phyloP scores from a whole-genome alignment of 2,797 vertebrate genomes.

The Cirrhinus mrigala region DNA sequence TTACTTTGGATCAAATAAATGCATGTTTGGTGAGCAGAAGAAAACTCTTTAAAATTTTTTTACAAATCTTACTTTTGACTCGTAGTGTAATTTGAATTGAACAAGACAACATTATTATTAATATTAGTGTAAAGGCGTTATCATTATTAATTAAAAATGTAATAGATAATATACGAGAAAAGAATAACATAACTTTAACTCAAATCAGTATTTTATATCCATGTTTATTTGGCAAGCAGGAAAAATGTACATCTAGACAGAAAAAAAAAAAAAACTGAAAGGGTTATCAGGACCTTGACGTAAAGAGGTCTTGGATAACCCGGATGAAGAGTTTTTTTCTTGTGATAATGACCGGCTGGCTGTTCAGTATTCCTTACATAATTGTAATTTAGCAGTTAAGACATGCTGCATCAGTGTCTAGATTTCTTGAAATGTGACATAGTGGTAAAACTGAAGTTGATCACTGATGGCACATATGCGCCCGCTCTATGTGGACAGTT shows the following conservation, averaged over 20 bases:
- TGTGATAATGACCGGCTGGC: neutral
- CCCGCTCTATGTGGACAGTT: neutral
- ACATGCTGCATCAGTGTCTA: neutral
- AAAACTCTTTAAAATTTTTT: too few species aligned
- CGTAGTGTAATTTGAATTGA: too few species aligned
- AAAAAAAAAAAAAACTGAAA: neutral
- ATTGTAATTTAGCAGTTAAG: conserved; percentile 24
- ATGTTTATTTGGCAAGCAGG: neutral
- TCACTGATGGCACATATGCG: neutral
- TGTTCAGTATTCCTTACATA: neutral
- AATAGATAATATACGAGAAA: neutral
- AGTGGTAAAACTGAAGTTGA: neutral
- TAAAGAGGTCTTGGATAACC: neutral
- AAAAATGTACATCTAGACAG: neutral
- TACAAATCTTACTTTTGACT: too few species aligned
- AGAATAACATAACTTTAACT: neutral
- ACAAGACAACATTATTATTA: too few species aligned
- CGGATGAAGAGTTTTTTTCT: neutral
- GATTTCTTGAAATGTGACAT: conserved; percentile 11
- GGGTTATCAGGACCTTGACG: neutral
- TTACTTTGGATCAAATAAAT: too few species aligned
- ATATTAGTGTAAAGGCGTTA: neutral
- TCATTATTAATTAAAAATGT: neutral
- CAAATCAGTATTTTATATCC: neutral
- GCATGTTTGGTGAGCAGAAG: too few species aligned